phyloP scores from a whole-genome alignment of 2,888 invertebrate genomes.

The Polymixis lichenea region DNA sequence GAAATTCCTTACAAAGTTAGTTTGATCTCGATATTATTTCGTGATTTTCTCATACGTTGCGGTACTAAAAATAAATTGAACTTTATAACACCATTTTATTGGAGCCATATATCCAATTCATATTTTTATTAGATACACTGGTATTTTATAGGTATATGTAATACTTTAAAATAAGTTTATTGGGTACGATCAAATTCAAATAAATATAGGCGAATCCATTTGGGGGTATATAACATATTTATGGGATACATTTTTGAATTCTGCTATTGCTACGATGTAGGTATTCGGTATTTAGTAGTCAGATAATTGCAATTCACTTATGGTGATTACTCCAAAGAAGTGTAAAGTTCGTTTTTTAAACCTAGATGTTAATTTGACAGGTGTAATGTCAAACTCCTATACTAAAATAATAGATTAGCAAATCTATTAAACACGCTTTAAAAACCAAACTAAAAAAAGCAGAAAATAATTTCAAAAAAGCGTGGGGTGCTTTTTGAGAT shows the following conservation, averaged over 20 bases:
- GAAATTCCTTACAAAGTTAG: background rate
- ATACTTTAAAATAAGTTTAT: background rate
- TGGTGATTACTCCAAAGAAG: too few species aligned
- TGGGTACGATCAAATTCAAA: background rate
- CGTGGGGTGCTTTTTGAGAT: too few species aligned
- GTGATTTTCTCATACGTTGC: background rate
- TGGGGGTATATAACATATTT: background rate
- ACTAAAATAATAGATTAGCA: too few species aligned
- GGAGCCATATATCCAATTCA: conserved; percentile 20
- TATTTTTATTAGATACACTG: conserved; percentile 18
- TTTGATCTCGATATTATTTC: conserved; percentile 9
- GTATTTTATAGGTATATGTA: conserved; percentile 7
- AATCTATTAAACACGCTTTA: too few species aligned
- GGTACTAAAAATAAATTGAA: conserved; percentile 36
- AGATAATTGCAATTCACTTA: background rate
- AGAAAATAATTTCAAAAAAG: too few species aligned
- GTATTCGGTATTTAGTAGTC: background rate
- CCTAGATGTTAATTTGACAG: too few species aligned
- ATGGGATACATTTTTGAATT: background rate
- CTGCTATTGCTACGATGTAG: background rate
- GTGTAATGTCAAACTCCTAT: too few species aligned
- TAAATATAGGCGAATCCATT: background rate
- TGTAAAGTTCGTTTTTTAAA: too few species aligned
- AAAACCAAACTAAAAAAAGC: too few species aligned
- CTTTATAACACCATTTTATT: conserved; percentile 41